phyloP scores from a whole-genome alignment of 2,113 vertebrate species.

The Periophthalmodon schlosseri region DNA sequence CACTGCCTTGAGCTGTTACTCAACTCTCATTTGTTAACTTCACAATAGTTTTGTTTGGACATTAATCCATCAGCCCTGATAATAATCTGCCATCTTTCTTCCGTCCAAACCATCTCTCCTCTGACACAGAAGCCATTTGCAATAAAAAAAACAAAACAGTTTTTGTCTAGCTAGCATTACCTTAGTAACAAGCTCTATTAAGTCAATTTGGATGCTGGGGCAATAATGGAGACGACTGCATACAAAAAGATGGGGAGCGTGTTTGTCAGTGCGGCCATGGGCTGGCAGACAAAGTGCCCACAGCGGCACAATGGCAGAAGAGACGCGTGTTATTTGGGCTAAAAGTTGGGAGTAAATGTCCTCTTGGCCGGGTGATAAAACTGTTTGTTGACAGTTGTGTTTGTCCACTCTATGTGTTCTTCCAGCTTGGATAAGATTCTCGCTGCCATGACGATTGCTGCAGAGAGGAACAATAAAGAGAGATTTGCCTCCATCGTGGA shows the following conservation, averaged over 20 bases:
- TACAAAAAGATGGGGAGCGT: conserved; percentile 30
- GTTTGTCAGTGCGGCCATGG: conserved; percentile 42
- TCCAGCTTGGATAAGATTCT: conserved; percentile 91
- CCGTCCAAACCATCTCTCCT: conserved; percentile 21
- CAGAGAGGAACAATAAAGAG: conserved; percentile 91
- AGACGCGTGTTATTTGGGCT: conserved; percentile 49
- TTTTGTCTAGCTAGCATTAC: conserved; percentile 27
- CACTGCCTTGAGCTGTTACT: conserved; percentile 38
- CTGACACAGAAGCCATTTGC: conserved; percentile 48
- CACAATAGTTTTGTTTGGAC: conserved; percentile 55
- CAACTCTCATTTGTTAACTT: conserved; percentile 53
- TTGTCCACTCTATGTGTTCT: conserved; percentile 43
- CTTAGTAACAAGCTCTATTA: conserved; percentile 35
- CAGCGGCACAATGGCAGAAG: conserved; percentile 32
- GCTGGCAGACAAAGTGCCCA: conserved; percentile 37
- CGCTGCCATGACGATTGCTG: conserved; percentile 92
- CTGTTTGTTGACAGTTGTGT: conserved; percentile 68
- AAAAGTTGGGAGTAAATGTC: conserved; percentile 59
- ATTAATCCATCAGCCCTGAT: conserved; percentile 32
- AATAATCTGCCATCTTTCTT: conserved; percentile 37
- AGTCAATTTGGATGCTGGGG: conserved; percentile 38
- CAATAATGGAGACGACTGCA: conserved; percentile 38
- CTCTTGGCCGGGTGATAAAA: conserved; percentile 58
- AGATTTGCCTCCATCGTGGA: conserved; percentile 93
- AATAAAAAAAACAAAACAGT: conserved; percentile 24